Percentiles rank a stretch among this genome's conserved stretches.
phyloP scores from a whole-genome alignment of 2,797 vertebrate species.

The Phyllotis vaccarum region DNA sequence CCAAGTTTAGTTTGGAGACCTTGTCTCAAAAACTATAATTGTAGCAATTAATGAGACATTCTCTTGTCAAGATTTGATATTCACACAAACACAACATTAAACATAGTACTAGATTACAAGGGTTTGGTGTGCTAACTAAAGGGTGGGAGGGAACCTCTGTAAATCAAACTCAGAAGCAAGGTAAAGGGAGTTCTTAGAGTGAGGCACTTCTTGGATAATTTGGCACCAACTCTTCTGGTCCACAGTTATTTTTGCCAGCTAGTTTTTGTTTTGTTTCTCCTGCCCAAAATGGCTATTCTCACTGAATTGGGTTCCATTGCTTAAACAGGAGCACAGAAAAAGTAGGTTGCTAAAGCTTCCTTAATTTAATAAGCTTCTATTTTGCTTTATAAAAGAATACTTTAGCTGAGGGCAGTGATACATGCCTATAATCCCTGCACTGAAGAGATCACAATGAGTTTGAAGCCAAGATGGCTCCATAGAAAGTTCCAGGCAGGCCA shows the following conservation, averaged over 20 bases:
- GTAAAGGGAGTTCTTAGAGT: neutral
- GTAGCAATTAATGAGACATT: neutral
- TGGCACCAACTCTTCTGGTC: neutral
- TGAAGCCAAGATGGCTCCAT: neutral
- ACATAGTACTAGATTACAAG: neutral
- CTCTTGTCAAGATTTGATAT: neutral
- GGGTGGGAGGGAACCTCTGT: neutral
- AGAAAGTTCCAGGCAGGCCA: neutral
- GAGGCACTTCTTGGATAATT: neutral
- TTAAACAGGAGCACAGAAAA: neutral
- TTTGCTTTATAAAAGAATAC: neutral
- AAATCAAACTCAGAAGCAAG: no score
- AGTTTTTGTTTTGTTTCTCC: neutral
- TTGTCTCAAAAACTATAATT: neutral
- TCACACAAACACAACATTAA: neutral
- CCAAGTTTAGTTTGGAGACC: neutral
- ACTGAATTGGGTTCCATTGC: neutral
- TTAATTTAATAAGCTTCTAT: neutral
- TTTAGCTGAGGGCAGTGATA: neutral
- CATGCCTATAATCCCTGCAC: neutral
- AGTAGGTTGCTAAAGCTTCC: neutral
- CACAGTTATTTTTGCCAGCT: neutral
- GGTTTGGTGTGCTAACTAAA: neutral
- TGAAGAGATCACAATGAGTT: neutral
- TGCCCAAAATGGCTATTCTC: no score